Evolutionary conservation across 1,140 invertebrate species (phyloP), one percentile per base, ranked within the genome.

Genomic region (Elysia chlorotica): DNA sequence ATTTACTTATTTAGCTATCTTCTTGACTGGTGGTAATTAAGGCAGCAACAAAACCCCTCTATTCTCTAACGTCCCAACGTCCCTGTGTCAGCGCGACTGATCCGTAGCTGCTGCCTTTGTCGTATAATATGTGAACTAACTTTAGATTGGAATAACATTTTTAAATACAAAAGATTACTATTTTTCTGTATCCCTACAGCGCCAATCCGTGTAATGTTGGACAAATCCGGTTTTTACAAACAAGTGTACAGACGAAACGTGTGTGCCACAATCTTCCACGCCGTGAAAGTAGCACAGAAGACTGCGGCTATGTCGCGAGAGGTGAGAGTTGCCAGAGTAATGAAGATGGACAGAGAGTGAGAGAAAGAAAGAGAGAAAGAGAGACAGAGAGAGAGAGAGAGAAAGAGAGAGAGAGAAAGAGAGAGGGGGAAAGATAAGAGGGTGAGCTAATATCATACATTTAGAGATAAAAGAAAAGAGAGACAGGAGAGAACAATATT

Each of bases 211-310:
- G 73, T 68, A 14, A 82, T 85, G 75, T 65, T 85, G n/a, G 78
- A 81, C 17, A 83, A 80, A 41, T 79, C 82, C 19, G 80, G 80
- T 1, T 84, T 85, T 73, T 83, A 83, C 65, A 76, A 78, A 21
- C 72, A 78, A 31, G 66, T 82, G 14, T 76, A 80, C 30, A 76
- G 81, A 33, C 76, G 81, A 10, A 78, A 78, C 65, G 71, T 85
- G 37, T 85, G 81, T 74, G 80, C 77, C 30, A 85, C 84, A 6
- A 80, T 85, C 23, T 82, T 82, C 53, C 82, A 85, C 71, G 84
- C 84, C 33, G 84, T 85, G 0, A 71, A 80, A 10, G 78, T 82
- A 63, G 79, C 83, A 4, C 77, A 80, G 68, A 79, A 79, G 70
- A 68, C 73, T 1, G 59, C 71, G 2, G 41, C 74, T 2, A 69